phyloP scores from a whole-genome alignment of 2,113 vertebrate genomes.

The Solenodon paradoxus region DNA sequence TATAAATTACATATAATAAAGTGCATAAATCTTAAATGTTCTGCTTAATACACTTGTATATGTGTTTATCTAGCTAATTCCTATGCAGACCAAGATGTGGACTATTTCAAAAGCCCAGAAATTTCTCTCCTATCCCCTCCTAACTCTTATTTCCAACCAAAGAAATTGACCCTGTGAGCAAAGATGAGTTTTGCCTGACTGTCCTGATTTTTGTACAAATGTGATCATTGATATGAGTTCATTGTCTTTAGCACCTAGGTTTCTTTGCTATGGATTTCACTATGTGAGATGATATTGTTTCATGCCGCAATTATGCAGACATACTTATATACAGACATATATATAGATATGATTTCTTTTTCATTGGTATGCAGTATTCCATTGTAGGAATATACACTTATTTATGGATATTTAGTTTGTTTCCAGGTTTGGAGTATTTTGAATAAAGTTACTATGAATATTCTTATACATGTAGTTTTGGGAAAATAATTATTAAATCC shows the following conservation, averaged over 20 bases:
- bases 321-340: too few relatives aligned
- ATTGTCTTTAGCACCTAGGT: background rate
- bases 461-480: background rate
- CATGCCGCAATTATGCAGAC: background rate
- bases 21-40: background rate
- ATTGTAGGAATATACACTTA: background rate
- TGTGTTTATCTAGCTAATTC: background rate
- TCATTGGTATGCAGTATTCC: background rate
- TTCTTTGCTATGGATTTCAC: background rate
- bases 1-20: background rate
- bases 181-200: background rate
- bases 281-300: background rate
- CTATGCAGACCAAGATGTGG: background rate
- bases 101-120: background rate
- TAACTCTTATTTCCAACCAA: background rate
- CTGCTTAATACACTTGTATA: background rate
- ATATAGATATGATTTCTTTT: too few relatives aligned
- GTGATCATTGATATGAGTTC: background rate
- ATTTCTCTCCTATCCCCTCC: background rate
- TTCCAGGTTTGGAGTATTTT: background rate
- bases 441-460: background rate
- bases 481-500: background rate
- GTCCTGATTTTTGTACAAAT: background rate
- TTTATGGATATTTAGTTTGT: background rate
- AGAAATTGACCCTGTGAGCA: background rate